phyloP scores from a whole-genome alignment of 2,797 vertebrate species.

The Anabacerthia variegaticeps region DNA sequence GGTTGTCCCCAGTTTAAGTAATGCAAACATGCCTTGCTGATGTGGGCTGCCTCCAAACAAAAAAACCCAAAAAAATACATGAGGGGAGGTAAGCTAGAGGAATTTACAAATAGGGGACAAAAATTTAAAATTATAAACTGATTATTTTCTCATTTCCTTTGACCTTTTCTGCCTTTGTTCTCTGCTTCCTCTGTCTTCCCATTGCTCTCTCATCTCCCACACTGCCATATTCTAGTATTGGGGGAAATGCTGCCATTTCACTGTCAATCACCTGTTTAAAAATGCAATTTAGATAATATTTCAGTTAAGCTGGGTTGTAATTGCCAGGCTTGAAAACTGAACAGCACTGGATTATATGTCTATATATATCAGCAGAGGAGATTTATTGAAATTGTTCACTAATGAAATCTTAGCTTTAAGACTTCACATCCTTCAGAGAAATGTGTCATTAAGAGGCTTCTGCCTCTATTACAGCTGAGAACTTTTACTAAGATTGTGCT shows the following conservation, averaged over 20 bases:
- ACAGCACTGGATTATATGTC: conserved; percentile 19
- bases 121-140: neutral
- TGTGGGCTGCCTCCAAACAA: neutral
- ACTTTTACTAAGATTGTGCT: neutral
- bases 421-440: conserved; percentile 37
- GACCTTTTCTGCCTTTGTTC: neutral
- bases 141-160: neutral
- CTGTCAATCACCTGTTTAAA: conserved; percentile 8
- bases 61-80: no score
- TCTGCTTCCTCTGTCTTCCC: neutral
- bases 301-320: conserved; percentile 22
- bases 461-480: neutral
- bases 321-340: conserved; percentile 6
- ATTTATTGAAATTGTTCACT: conserved; percentile 43
- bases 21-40: neutral
- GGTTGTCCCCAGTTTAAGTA: neutral
- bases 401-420: conserved; percentile 51
- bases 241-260: neutral
- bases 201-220: neutral
- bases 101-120: neutral
- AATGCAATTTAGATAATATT: conserved; percentile 34
- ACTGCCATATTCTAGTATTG: neutral
- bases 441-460: neutral
- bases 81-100: neutral
- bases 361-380: conserved; percentile 40